Base-by-base conservation (phyloP, 2,797 vertebrate species). In the Sebastes minor region DNA sequence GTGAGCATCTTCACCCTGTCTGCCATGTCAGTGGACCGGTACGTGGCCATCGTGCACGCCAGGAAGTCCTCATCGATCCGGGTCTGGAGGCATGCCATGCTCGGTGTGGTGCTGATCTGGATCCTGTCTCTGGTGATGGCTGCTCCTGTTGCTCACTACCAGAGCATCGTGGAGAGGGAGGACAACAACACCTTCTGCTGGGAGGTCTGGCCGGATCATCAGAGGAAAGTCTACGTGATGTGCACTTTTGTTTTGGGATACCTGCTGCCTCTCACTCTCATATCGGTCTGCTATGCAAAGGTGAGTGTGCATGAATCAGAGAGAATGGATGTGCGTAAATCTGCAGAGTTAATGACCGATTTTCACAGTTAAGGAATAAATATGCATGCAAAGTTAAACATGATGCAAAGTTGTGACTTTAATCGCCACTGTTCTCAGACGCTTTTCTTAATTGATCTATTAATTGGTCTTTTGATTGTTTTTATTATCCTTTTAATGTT, bases 281-380 rank as follows among this genome's bases (percentile, higher is more conserved):
- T 99, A 63, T 97, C 97, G 18, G 98, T 98, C 92, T 99, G 98
- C 93, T 99, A 99, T 2, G 96, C 97, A 66, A 99, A 98, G 97
- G 98, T 98, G 91, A 61, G 91, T 80, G 75, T 80, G 84, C 81
- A 1, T 4, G 35, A 18, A 35, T 56, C 38, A 9, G 57, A 53
- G 23, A 46, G 2, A 0, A 57, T 7, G 11, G 0, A 23, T 22
- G 65, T 49, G 53, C 62, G 11, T 28, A 16, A 52, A 53, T 0
- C 22, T 14, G 3, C 18, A 14, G 14, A 35, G 35, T 12, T 49
- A 14, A 53, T 12, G 11, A 12, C 12, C 2, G 1, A 22, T 28
- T 5, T 1, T 1, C 27, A 18, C 3, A 20, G 7, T 35, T 72
- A 0, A 4, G 42, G 49, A 60, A 8, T n/a, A 4, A 16, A 30